A percentile compares a stretch with the other conserved stretches of the same genome.
Conservation (phyloP, 2,797 vertebrate species). For the Urocyon cinereoargenteus region DNA sequence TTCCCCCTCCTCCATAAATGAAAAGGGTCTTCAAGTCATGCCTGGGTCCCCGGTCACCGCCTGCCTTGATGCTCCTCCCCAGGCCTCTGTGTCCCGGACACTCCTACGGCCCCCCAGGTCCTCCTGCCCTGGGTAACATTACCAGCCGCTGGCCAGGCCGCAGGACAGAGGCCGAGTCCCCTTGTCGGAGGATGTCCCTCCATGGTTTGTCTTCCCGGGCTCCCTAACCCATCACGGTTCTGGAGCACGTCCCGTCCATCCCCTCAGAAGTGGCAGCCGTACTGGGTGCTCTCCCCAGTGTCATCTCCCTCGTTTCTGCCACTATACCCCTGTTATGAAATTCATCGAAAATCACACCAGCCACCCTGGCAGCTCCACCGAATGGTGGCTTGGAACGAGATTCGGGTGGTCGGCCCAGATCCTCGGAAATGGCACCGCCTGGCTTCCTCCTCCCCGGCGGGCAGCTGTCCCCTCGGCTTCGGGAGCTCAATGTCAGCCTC, state of each 20-base stretch:
- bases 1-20: not conserved
- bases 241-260: accelerated
- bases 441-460: not conserved
- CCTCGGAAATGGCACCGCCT: not conserved
- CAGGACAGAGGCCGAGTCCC: accelerated
- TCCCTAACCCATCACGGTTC: not conserved
- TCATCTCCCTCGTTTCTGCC: not conserved
- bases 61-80: not conserved
- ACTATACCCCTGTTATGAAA: not conserved
- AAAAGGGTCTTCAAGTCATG: not conserved
- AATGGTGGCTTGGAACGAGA: not conserved
- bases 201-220: accelerated
- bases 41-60: accelerated
- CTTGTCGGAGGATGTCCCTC: not conserved
- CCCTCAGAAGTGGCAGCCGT: not conserved
- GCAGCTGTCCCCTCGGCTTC: not conserved
- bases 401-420: not conserved
- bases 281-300: accelerated
- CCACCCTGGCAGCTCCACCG: not conserved
- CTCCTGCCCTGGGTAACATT: not conserved
- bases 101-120: not conserved
- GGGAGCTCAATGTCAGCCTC: not conserved
- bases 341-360: not conserved
- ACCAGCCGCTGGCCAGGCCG: no score
- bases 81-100: accelerated